Evolutionary conservation across 2,113 vertebrate species (phyloP).

Genomic region (Ranitomeya imitator): DNA sequence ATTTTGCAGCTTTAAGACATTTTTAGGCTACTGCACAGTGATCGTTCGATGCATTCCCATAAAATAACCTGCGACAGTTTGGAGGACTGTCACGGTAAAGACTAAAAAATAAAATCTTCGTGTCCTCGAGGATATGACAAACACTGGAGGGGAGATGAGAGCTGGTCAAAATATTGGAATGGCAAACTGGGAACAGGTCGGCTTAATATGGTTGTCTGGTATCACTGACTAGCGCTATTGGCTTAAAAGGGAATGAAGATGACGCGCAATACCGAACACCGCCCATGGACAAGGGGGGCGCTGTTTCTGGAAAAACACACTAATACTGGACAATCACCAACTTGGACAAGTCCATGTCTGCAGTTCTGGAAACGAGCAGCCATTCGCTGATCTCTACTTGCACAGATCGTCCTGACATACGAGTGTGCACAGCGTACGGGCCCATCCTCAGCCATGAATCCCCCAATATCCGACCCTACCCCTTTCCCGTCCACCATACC

Average conservation of each 20-base stretch:
- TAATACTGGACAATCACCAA: no score
- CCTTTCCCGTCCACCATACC: background rate
- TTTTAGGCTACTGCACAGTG: constrained; percentile 9
- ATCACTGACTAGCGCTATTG: no score
- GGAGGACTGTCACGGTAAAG: background rate
- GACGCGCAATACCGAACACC: no score
- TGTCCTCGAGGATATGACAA: background rate
- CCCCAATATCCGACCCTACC: background rate
- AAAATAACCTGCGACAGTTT: constrained; percentile 8
- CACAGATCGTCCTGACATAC: background rate
- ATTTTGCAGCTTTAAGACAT: constrained; percentile 19
- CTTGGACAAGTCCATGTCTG: no score
- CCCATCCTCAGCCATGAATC: background rate
- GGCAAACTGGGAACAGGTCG: background rate
- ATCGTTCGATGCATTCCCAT: background rate
- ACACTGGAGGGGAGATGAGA: background rate
- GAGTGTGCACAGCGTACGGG: background rate
- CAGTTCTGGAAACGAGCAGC: background rate
- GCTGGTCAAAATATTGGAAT: background rate
- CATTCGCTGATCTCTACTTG: background rate
- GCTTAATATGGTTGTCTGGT: no score
- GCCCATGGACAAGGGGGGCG: no score
- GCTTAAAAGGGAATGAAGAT: no score
- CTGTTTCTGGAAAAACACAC: no score
- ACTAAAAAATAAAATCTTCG: constrained; percentile 20